phyloP scores from a whole-genome alignment of 2,113 vertebrate genomes.

The Chamaea fasciata region DNA sequence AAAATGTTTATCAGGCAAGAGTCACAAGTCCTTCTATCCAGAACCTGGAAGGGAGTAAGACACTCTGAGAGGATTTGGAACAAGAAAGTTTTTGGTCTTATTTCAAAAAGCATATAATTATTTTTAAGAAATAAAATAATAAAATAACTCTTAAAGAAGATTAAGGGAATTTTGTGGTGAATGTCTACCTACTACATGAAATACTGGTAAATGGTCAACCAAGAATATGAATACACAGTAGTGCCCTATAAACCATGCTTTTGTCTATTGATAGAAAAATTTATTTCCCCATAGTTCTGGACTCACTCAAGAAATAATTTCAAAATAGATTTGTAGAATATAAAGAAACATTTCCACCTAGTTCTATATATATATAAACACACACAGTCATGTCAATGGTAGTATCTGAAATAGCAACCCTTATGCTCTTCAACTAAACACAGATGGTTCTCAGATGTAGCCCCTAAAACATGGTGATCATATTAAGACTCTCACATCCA shows the following conservation, averaged over 20 bases:
- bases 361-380: neutral
- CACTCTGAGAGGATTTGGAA: neutral
- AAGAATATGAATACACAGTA: neutral
- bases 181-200: neutral
- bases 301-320: neutral
- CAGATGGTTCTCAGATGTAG: neutral
- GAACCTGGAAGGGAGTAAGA: neutral
- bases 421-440: neutral
- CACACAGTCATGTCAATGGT: neutral
- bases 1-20: neutral
- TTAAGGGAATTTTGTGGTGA: neutral
- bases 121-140: neutral
- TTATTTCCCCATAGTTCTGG: neutral
- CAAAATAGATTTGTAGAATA: neutral
- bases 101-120: neutral
- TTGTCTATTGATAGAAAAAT: neutral
- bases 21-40: neutral
- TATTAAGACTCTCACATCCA: neutral
- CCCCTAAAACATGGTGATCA: neutral
- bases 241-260: neutral
- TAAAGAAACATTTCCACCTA: neutral
- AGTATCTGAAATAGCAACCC: neutral
- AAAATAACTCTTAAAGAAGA: neutral
- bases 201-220: neutral
- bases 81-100: neutral